These are phyloP conservation scores for Volucella bombylans DNA, from an alignment of 2,888 invertebrate species.

Conservation along the genomic window DNA sequence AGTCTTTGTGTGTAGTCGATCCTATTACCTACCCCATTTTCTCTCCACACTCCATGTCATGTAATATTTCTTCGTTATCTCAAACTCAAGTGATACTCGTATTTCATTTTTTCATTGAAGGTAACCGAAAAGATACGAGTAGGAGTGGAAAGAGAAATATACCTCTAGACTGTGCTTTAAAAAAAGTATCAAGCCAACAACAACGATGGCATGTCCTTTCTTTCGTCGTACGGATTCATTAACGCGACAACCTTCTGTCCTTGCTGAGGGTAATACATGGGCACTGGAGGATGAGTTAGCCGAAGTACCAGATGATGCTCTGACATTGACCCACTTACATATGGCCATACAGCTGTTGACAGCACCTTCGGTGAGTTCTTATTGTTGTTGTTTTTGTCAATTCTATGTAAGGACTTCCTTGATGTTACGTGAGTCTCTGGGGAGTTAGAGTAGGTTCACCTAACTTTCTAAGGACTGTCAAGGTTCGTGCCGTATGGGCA, in stretches of 20 bases:
- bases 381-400: not conserved
- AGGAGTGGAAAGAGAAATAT: constrained; percentile 31
- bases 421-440: constrained; percentile 27
- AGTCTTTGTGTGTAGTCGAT: too few relatives aligned
- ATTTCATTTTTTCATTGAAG: constrained; percentile 36
- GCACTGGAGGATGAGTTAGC: constrained; percentile 80
- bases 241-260: constrained; percentile 81
- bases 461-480: not conserved
- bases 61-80: constrained; percentile 22
- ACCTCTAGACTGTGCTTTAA: not conserved
- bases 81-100: constrained; percentile 20
- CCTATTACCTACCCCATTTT: not conserved
- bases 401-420: not conserved
- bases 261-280: constrained; percentile 79
- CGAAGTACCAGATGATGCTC: constrained; percentile 81
- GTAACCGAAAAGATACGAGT: constrained; percentile 19
- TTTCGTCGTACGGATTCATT: constrained; percentile 81
- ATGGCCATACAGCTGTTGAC: constrained; percentile 91
- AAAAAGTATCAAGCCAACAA: constrained; percentile 3
- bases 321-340: constrained; percentile 88
- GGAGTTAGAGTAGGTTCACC: not conserved
- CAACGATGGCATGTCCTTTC: constrained; percentile 82
- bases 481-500: constrained; percentile 3
- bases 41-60: constrained; percentile 14
- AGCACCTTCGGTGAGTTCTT: constrained; percentile 88